A percentile compares a stretch with the other conserved stretches of the same genome.
Evolutionary conservation across 2,113 vertebrate genomes (phyloP).

Genomic region (Lagopus leucura): DNA sequence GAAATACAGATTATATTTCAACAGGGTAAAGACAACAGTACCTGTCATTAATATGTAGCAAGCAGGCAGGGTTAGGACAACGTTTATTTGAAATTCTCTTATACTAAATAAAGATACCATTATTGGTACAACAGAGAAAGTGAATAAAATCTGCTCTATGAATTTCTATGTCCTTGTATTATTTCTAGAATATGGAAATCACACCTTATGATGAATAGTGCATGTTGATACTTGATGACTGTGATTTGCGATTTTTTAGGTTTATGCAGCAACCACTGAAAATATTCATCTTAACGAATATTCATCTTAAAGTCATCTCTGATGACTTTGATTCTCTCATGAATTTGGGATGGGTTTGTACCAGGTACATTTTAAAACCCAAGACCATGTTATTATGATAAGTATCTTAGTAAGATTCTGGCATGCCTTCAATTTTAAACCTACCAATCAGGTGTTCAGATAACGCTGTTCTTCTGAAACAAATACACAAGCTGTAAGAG

Average conservation of each 20-base stretch:
- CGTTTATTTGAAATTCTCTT: not conserved
- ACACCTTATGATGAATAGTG: not conserved
- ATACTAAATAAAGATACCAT: not conserved
- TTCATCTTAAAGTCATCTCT: no score
- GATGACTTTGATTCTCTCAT: not conserved
- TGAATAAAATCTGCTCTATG: not conserved
- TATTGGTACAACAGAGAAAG: not conserved
- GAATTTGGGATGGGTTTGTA: not conserved
- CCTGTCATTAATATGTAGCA: not conserved
- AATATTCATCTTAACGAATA: conserved; percentile 26
- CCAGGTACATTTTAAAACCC: not conserved
- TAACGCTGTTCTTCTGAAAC: not conserved
- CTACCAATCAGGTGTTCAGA: not conserved
- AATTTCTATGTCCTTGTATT: not conserved
- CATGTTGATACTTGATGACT: conserved; percentile 39
- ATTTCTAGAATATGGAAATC: not conserved
- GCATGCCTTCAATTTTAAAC: not conserved
- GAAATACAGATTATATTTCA: not conserved
- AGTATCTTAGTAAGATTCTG: conserved; percentile 4
- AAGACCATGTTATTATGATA: not conserved
- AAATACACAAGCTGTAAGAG: not conserved
- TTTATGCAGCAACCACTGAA: conserved; percentile 35
- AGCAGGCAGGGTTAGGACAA: not conserved
- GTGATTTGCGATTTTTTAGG: conserved; percentile 36
- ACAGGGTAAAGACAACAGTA: not conserved